Percentiles rank a stretch among this genome's conserved stretches.
phyloP scores from a whole-genome alignment of 1,140 invertebrate species.

The Ditylenchus dipsaci region DNA sequence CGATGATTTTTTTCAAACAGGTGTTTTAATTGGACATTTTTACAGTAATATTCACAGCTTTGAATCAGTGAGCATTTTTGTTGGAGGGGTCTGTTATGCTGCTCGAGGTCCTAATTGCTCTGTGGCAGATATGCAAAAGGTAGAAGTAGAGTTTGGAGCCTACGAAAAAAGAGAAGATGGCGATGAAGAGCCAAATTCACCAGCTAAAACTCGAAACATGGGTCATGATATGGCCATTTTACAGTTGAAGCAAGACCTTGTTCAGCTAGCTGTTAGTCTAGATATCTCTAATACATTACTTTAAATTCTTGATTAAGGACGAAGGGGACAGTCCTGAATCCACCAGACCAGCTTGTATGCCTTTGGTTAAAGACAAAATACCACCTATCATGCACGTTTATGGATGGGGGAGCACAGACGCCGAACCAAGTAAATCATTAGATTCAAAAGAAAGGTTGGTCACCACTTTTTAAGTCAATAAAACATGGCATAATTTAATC shows the following conservation, averaged over 20 bases:
- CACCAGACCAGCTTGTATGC: neutral
- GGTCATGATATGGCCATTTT: neutral
- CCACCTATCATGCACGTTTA: neutral
- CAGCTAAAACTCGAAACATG: neutral
- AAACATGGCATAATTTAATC: too few relatives aligned
- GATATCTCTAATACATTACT: neutral
- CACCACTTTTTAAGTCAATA: too few relatives aligned
- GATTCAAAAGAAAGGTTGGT: too few relatives aligned
- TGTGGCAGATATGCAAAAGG: neutral
- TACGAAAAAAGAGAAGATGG: slow-evolving; percentile 1
- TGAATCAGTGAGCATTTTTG: neutral
- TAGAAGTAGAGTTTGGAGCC: neutral
- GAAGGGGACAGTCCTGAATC: neutral
- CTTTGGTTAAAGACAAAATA: neutral
- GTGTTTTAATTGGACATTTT: too few relatives aligned
- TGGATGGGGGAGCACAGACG: neutral
- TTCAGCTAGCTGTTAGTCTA: neutral
- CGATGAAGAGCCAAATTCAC: neutral
- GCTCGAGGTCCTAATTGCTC: neutral
- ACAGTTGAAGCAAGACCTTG: neutral
- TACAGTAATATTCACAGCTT: too few relatives aligned
- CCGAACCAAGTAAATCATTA: too few relatives aligned
- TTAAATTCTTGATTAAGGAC: neutral
- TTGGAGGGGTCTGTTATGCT: neutral
- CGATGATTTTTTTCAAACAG: too few relatives aligned